These are phyloP conservation scores for Cynoglossus semilaevis DNA, from an alignment of 2,113 vertebrate species.

Conservation along the genomic window DNA sequence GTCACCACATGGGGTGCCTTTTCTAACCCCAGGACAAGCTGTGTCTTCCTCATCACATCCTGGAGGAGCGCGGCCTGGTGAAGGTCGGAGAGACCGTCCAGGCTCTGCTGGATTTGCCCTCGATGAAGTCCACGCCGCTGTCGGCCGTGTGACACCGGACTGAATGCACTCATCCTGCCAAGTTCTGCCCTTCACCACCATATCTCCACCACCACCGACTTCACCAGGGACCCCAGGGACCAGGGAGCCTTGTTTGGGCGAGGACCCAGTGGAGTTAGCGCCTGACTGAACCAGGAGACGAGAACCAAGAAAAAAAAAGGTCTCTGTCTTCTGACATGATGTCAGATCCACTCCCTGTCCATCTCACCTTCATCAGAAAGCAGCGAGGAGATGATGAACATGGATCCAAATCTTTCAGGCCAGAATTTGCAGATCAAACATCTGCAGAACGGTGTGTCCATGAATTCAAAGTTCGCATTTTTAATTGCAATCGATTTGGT, in stretches of 20 bases:
- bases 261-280: slow-evolving; percentile 49
- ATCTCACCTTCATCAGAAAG: slow-evolving; percentile 24
- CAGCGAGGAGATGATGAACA: slow-evolving; percentile 28
- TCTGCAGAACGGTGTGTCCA: too few species aligned
- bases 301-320: background rate
- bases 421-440: background rate
- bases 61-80: slow-evolving; percentile 94
- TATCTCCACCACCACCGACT: too few species aligned
- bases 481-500: too few species aligned
- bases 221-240: slow-evolving; percentile 28
- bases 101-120: slow-evolving; percentile 89
- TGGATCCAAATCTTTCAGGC: slow-evolving; percentile 41
- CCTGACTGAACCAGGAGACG: slow-evolving; percentile 63
- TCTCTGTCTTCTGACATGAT: slow-evolving; percentile 65
- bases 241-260: slow-evolving; percentile 44
- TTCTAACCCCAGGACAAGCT: slow-evolving; percentile 85
- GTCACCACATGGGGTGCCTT: background rate
- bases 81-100: slow-evolving; percentile 95
- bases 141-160: slow-evolving; percentile 80
- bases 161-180: slow-evolving; percentile 1
- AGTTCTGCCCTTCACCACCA: background rate
- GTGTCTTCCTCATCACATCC: slow-evolving; percentile 96
- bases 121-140: slow-evolving; percentile 82
- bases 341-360: slow-evolving; percentile 45
- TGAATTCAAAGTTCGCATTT: background rate